Base-by-base conservation (phyloP, 2,113 vertebrate genomes). In the Anolis sagrei region DNA sequence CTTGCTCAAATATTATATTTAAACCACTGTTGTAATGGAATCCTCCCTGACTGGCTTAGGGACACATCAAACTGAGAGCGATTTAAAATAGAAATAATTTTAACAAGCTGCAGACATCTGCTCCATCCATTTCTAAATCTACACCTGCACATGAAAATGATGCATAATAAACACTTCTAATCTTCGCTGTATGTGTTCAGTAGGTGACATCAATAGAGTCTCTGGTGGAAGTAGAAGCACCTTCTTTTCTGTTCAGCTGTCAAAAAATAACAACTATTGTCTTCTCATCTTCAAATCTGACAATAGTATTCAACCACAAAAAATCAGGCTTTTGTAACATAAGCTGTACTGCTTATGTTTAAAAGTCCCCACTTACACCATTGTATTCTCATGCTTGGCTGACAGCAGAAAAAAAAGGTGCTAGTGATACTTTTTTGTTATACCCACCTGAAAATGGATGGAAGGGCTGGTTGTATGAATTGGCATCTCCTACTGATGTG, bases 51-150 rank as follows among this genome's bases (percentile, higher is more conserved):
- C 84, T 81, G 80, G 58, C 79, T 44, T 61, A 73, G 79, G 54
- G 68, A 73, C 49, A 16, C 25, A 81, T 66, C 84, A 78, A 86
- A 75, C 80, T 81, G 80, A 81, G 39, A 32, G 10, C 21, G 13
- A 82, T n/a, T 75, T 88, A 49, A 75, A 74, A 83, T 76, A 87
- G 77, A 82, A 85, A 2, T 1, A 81, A 32, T 54, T 87, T 68
- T 87, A 90, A 83, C 64, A 88, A 61, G 0, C 58, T 79, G 44
- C 81, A 84, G 81, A 39, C 86, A 84, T 84, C 69, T 84, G 76
- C 29, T 39, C 76, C 76, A 91, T 49, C 5, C 14, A 51, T n/a
- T 64, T 81, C 25, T 39, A 80, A 32, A 36, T 0, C 0, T 51
- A 72, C 83, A 83, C 49, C 78, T 81, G 74, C 44, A 49, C 54